Evolutionary conservation across 2,113 vertebrate species (phyloP), one percentile per base, ranked within the genome.

Genomic region (Actenoides lindsayi): DNA sequence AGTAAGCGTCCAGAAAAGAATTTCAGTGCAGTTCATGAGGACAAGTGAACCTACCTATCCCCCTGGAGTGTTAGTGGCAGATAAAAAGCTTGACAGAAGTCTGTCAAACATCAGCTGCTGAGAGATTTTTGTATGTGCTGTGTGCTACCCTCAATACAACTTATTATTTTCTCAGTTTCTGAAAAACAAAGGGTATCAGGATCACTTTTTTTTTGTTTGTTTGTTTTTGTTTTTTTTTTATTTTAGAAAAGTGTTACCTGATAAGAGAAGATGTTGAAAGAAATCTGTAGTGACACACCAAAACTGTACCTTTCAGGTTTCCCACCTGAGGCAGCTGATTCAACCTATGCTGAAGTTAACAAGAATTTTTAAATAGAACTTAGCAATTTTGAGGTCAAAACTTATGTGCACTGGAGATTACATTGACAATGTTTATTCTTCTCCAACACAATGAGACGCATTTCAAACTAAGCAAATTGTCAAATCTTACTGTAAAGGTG

Each of bases 371-470:
- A 62, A 77, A 87, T 0, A 9, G 6, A 35, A 10, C 7, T 62
- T 24, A 46, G 25, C 0, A 0, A 35, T 44, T 87, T 9, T 21
- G 2, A 3, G 33, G 56, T 71, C 56, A 82, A 74, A 82, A 67
- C 5, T 51, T 65, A 37, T 0, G 10, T 31, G 27, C n/a, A 4
- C 39, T 16, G 56, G 27, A 37, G 33, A 46, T 50, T 12, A 37
- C 3, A 57, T 20, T 41, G 16, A 56, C 17, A 44, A 31, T 0
- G 0, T 24, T 65, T 33, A 46, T 21, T 82, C 18, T 50, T 64
- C 35, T 44, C 39, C 21, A 48, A 25, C 21, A 44, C 0, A 0
- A 31, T 33, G 23, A 60, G 33, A 76, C 50, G 6, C 13, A 73
- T 27, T 20, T 83, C 42, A 8, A n/a, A 90, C 68, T 51, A 42